Conservation (phyloP, 2,888 invertebrate genomes). For the Gryllus longicercus region DNA sequence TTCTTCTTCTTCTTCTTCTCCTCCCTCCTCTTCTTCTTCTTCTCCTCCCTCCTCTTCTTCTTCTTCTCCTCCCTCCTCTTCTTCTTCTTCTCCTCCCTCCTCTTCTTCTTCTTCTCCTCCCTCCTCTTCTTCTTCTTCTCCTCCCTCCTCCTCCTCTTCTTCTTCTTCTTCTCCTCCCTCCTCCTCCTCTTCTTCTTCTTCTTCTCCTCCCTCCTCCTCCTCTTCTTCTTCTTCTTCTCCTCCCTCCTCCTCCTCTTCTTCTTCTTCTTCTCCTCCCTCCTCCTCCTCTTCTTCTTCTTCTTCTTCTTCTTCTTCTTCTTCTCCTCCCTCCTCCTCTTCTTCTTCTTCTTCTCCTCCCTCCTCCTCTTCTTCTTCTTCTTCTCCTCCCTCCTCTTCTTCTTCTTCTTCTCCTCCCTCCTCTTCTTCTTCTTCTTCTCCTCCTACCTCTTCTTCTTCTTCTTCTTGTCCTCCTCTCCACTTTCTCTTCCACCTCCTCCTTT, state of each 20-base stretch:
- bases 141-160: too few species aligned
- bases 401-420: not conserved
- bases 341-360: not conserved
- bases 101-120: too few species aligned
- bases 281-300: not conserved
- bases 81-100: too few species aligned
- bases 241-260: not conserved
- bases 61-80: too few species aligned
- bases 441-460: too few species aligned
- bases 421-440: fast-evolving
- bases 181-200: not conserved
- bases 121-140: too few species aligned
- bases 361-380: not conserved
- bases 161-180: not conserved
- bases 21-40: not conserved
- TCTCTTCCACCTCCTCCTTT: too few species aligned
- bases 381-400: not conserved
- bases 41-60: not conserved
- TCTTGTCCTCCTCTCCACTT: too few species aligned
- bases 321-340: not conserved
- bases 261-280: not conserved
- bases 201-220: not conserved
- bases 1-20: not conserved
- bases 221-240: fast-evolving
- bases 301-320: not conserved